Base-by-base conservation (phyloP, 2,888 invertebrate genomes). In the Drosophila phalerata region DNA sequence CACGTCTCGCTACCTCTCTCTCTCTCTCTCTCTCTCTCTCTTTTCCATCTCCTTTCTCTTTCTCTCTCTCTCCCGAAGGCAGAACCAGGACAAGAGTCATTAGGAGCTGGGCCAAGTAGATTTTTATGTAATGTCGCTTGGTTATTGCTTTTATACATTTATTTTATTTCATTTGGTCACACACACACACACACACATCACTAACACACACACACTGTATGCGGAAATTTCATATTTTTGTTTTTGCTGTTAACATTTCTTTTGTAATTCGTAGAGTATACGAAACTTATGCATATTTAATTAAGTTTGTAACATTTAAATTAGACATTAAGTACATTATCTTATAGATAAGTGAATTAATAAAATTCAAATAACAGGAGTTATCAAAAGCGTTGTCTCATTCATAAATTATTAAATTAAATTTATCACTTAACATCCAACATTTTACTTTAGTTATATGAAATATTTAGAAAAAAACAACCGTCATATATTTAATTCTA, bases 101-200 rank as follows among this genome's bases (percentile, higher is more conserved):
- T 86, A 90, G 81, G 79, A 70, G 87, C 78, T 69, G 68, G 86
- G 78, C 84, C 89, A 83, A 86, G 85, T 89, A 89, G 86, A 86
- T 86, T 86, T 86, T 88, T 86, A 86, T 86, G 85, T 86, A 79
- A 86, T 86, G 88, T 77, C 73, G 90, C 86, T 80, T 69, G 86
- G 84, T 89, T 86, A 86, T 89, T 86, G 90, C 85, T 85, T 86
- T 82, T 76, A 75, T 79, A 79, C 88, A 88, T 89, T 85, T 85
- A 89, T 89, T 85, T 88, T 73, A 87, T 87, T 84, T 83, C 87
- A 88, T 88, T 85, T 85, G 64, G 57, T 40, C 69, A 62, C 65
- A 69, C 81, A 69, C 45, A n/a, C 30, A 53, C 1, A 15, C 34
- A 17, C 9, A 40, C 64, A 22, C 62, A 56, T 25, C 28, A 47